Percentiles rank a stretch among this genome's conserved stretches.
phyloP scores from a whole-genome alignment of 2,113 vertebrate genomes.

The Menidia beryllina region DNA sequence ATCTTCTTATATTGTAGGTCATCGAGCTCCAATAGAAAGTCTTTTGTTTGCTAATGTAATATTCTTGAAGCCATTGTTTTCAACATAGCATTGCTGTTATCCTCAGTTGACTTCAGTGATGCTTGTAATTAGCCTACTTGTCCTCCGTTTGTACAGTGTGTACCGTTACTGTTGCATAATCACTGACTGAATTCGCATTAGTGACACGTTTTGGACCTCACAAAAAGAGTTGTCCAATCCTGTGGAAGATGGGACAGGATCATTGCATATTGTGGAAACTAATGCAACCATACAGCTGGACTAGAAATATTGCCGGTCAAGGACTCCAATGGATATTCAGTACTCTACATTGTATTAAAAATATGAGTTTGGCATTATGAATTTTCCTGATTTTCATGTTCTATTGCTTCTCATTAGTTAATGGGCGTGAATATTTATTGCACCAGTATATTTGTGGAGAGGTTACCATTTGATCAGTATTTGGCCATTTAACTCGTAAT shows the following conservation, averaged over 20 bases:
- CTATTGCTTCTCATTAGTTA: not conserved
- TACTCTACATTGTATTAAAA: not conserved
- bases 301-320: slow-evolving; percentile 28
- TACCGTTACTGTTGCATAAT: not conserved
- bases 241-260: slow-evolving; percentile 35
- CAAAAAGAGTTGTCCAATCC: slow-evolving; percentile 37
- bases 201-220: slow-evolving; percentile 30
- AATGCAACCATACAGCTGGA: slow-evolving; percentile 24
- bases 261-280: slow-evolving; percentile 41
- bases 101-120: too few relatives aligned
- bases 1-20: not conserved
- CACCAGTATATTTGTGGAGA: too few relatives aligned
- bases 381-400: not conserved
- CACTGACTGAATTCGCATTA: not conserved
- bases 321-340: slow-evolving; percentile 14
- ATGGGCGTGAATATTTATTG: too few relatives aligned
- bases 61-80: too few relatives aligned
- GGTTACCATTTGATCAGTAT: not conserved
- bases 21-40: not conserved
- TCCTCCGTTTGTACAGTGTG: not conserved
- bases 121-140: not conserved
- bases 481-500: slow-evolving; percentile 14
- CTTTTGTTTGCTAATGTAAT: too few relatives aligned
- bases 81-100: too few relatives aligned
- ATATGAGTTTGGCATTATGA: not conserved